A percentile compares a stretch with the other conserved stretches of the same genome.
These are phyloP conservation scores for Phania funesta DNA, from an alignment of 2,888 invertebrate genomes.

Conservation along the genomic window DNA sequence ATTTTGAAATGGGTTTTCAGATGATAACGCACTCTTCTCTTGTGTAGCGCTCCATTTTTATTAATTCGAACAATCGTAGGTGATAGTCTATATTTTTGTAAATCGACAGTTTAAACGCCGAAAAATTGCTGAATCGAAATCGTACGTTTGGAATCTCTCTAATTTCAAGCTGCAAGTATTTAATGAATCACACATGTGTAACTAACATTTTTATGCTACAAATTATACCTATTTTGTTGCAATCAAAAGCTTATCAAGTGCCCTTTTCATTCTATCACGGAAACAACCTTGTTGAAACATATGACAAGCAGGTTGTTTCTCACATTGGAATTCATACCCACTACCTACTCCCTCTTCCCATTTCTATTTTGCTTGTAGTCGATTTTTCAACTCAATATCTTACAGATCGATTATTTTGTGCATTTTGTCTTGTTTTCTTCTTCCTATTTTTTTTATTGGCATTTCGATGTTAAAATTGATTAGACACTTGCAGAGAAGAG, in stretches of 20 bases:
- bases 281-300: conserved; percentile 21
- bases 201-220: not conserved
- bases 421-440: conserved; percentile 26
- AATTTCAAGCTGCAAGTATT: no score
- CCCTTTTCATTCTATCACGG: not conserved
- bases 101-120: no score
- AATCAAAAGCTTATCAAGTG: conserved; percentile 30
- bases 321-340: not conserved
- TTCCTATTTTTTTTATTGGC: conserved; percentile 15
- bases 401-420: conserved; percentile 49
- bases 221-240: not conserved
- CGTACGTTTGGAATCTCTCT: no score
- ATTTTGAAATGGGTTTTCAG: no score
- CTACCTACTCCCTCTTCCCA: not conserved
- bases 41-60: no score
- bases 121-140: no score
- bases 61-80: no score
- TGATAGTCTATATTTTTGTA: no score
- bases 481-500: conserved; percentile 3
- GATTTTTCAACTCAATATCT: conserved; percentile 14
- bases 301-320: not conserved
- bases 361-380: not conserved
- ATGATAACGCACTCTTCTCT: no score
- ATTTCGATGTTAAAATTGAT: conserved; percentile 42
- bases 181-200: not conserved